Evolutionary conservation across 2,113 vertebrate genomes (phyloP).

Genomic region (Oriolus oriolus): DNA sequence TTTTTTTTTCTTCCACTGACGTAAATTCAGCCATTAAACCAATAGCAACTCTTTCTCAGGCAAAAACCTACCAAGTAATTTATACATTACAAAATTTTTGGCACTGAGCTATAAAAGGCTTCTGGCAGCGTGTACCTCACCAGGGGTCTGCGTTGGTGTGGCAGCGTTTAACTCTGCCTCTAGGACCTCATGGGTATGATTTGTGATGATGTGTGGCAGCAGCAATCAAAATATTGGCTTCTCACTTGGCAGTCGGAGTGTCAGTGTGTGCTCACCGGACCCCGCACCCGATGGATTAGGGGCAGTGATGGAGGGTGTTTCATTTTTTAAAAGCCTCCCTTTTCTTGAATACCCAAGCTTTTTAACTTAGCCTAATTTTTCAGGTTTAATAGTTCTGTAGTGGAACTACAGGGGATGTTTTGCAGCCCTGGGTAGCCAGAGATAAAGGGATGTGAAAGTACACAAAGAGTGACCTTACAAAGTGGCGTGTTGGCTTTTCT

Average conservation of each 20-base stretch:
- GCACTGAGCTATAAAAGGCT: neutral
- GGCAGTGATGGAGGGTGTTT: neutral
- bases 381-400: neutral
- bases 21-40: neutral
- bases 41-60: neutral
- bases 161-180: neutral
- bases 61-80: neutral
- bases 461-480: neutral
- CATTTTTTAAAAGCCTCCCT: neutral
- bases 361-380: neutral
- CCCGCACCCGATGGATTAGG: fast-evolving
- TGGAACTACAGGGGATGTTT: neutral
- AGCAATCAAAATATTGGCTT: neutral
- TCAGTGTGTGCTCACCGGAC: neutral
- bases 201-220: neutral
- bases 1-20: neutral
- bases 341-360: neutral
- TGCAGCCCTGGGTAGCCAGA: neutral
- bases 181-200: neutral
- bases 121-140: neutral
- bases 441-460: neutral
- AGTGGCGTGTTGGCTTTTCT: neutral
- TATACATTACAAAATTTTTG: neutral
- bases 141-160: neutral
- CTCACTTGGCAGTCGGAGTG: neutral